Percentiles rank a stretch among this genome's conserved stretches.
These are phyloP conservation scores for Seriola dumerili DNA, from an alignment of 2,113 vertebrate species.

Conservation along the genomic window DNA sequence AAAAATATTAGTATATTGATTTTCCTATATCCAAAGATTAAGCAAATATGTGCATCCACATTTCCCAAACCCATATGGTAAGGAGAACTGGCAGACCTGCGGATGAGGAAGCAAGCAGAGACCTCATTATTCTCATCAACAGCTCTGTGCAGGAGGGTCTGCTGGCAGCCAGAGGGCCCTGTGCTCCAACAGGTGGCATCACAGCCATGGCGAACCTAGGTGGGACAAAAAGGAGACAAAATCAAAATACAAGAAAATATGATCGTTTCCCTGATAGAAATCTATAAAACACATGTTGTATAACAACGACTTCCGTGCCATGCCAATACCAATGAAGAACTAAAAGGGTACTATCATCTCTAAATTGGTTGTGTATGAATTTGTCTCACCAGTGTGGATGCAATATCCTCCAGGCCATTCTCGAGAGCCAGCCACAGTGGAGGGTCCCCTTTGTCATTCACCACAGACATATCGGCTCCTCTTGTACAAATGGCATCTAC, in stretches of 20 bases:
- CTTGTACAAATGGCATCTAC: conserved; percentile 98
- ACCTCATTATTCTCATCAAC: conserved; percentile 96
- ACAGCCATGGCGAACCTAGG: conserved; percentile 96
- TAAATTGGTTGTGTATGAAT: background rate
- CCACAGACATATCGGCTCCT: conserved; percentile 97
- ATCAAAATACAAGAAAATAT: background rate
- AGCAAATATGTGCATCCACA: background rate
- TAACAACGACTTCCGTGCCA: too few species aligned
- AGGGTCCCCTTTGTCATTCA: conserved; percentile 94
- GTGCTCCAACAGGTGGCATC: conserved; percentile 94
- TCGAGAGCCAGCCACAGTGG: conserved; percentile 95
- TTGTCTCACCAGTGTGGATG: conserved; percentile 93
- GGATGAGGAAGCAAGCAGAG: conserved; percentile 94
- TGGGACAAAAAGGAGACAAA: background rate
- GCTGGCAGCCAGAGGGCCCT: conserved; percentile 93
- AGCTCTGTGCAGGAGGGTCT: conserved; percentile 95
- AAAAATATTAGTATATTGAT: background rate
- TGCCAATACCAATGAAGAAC: background rate
- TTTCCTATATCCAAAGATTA: background rate
- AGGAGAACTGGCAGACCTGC: conserved; percentile 86
- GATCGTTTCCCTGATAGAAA: background rate
- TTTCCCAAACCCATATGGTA: background rate
- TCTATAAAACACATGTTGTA: background rate
- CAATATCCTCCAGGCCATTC: conserved; percentile 94
- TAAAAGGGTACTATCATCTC: background rate